Evolutionary conservation across 2,888 invertebrate genomes (phyloP), one percentile per base, ranked within the genome.

Genomic region (Alloplasta piceator): DNA sequence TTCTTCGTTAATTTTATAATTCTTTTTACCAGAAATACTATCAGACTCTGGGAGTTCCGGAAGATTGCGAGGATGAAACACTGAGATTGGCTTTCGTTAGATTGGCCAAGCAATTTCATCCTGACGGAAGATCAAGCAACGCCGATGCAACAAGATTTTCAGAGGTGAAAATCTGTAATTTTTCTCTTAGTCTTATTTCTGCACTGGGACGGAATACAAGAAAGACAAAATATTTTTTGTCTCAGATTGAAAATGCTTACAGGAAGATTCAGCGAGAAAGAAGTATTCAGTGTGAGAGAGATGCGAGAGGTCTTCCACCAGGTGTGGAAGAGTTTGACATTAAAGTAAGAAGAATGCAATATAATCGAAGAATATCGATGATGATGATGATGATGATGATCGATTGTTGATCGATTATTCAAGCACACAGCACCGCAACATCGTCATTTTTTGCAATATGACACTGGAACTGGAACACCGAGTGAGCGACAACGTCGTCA

Each of bases 381-480:
- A 36, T 39, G 38, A 4, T 64, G 4, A 6, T 41, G 9, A 43
- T 26, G 5, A 39, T 9, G 9, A 41, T 46, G 0, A 46, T 10
- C 5, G 7, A 4, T 26, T n/a, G 9, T 63, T 26, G 10, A 14
- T 26, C 4, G 10, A 55, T 12, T 75, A 5, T 48, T 67, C 63
- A 92, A 96, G 94, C 97, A 98, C 87, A 97, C 96, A 73, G 97
- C 96, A 10, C 98, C 98, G 0, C 98, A 98, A 91, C 98, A 98
- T 90, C 94, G 97, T 26, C 96, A 96, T 86, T 98, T 97, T 89
- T 93, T 98, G 26, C 96, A 94, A 83, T 96, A 94, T 87, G 97
- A 96, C 85, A 92, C 96, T 2, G 98, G 98, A 0, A 91, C 94
- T 63, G 98, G 98, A 0, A 96, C 95, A 16, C 96, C 96, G 0